phyloP scores from a whole-genome alignment of 2,113 vertebrate species.

The Abramis brama region DNA sequence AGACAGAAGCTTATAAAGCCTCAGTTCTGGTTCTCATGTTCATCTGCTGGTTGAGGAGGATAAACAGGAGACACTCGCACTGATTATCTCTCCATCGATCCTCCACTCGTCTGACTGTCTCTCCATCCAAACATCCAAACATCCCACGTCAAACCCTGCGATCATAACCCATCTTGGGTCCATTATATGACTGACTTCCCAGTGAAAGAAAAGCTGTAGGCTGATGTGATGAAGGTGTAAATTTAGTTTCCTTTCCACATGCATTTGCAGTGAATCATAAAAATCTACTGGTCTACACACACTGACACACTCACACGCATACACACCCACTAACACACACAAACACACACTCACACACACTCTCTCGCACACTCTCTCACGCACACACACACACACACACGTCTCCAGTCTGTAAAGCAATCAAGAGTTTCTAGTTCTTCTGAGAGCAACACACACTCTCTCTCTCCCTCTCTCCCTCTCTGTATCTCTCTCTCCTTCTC shows the following conservation, averaged over 20 bases:
- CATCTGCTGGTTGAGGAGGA: background rate
- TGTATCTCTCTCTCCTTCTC: background rate
- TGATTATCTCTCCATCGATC: background rate
- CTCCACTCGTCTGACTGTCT: background rate
- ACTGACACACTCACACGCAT: background rate
- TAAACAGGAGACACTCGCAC: conserved; percentile 9
- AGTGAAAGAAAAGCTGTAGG: background rate
- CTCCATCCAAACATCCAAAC: conserved; percentile 1
- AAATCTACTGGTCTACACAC: conserved; percentile 21
- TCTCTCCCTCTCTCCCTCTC: too few relatives aligned
- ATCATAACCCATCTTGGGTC: background rate
- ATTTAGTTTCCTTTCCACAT: background rate
- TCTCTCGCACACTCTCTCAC: too few relatives aligned
- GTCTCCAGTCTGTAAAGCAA: too few relatives aligned
- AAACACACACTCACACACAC: too few relatives aligned
- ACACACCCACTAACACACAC: too few relatives aligned
- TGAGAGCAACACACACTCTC: background rate
- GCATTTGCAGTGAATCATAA: conserved; percentile 7
- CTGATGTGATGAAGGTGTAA: background rate
- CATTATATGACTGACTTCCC: background rate
- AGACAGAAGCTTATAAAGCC: background rate
- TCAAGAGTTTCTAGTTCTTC: too few relatives aligned
- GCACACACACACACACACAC: too few relatives aligned
- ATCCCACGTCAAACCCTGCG: background rate
- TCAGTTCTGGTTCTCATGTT: background rate